These are phyloP conservation scores for Omphaloscelis lunosa DNA, from an alignment of 2,888 invertebrate species.

Conservation along the genomic window DNA sequence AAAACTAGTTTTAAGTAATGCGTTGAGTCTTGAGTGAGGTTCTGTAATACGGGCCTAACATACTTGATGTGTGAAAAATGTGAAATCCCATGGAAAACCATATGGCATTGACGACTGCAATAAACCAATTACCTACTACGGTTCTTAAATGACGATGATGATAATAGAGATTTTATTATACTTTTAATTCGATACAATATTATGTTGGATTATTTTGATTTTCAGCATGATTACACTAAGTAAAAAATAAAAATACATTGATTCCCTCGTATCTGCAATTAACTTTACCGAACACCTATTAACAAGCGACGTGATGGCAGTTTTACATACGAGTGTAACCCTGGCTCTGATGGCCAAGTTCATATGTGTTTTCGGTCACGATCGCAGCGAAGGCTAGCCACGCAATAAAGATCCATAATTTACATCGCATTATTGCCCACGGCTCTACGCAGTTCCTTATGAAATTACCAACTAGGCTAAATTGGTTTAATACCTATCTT, in stretches of 20 bases:
- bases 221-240: conserved; percentile 12
- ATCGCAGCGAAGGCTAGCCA: conserved; percentile 78
- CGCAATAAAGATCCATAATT: conserved; percentile 76
- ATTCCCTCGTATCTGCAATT: conserved; percentile 51
- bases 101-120: background rate
- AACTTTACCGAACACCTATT: conserved; percentile 31
- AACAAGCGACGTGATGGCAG: conserved; percentile 37
- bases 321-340: conserved; percentile 50
- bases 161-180: background rate
- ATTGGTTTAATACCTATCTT: conserved; percentile 83
- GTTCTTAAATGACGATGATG: conserved; percentile 1
- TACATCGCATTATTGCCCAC: conserved; percentile 63
- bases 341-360: conserved; percentile 61
- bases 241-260: conserved; percentile 39
- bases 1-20: no score
- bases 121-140: background rate
- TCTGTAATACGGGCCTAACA: no score
- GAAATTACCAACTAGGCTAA: conserved; percentile 75
- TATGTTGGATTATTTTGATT: background rate
- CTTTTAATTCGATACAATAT: background rate
- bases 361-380: conserved; percentile 77
- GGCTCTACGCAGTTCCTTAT: conserved; percentile 59
- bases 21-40: no score
- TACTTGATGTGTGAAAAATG: background rate
- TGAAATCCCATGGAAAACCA: background rate